phyloP scores from a whole-genome alignment of 2,888 invertebrate genomes.

The Caenorhabditis japonica region DNA sequence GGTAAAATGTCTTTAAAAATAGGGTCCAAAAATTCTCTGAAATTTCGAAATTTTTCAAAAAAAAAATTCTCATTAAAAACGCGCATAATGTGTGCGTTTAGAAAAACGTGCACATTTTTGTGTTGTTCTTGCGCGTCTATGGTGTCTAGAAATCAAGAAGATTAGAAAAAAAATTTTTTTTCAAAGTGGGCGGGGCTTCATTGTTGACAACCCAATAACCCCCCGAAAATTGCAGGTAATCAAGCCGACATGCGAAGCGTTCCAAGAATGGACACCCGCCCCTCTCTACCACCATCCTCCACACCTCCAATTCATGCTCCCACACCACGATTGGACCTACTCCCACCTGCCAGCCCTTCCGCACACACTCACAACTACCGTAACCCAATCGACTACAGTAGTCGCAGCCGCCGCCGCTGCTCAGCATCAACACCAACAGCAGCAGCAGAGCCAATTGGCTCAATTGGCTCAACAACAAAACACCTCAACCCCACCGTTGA shows the following conservation, averaged over 20 bases:
- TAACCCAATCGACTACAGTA: slow-evolving; percentile 32
- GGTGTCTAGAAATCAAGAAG: too few species aligned
- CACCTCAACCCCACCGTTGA: slow-evolving; percentile 1
- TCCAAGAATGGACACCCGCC: slow-evolving; percentile 61
- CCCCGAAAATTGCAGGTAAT: slow-evolving; percentile 68
- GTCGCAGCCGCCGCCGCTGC: not conserved
- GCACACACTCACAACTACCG: slow-evolving; percentile 32
- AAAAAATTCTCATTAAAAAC: not conserved
- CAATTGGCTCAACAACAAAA: not conserved
- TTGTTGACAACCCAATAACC: not conserved
- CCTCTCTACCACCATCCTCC: slow-evolving; percentile 52
- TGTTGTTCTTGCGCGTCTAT: too few species aligned
- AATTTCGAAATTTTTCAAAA: not conserved
- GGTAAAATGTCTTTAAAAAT: too few species aligned
- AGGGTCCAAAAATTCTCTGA: too few species aligned
- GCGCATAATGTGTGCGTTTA: not conserved
- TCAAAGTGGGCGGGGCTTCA: too few species aligned
- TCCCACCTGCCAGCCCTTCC: slow-evolving; percentile 28
- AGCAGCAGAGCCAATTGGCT: not conserved
- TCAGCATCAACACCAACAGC: not conserved
- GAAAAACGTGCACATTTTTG: too few species aligned
- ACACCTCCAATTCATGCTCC: slow-evolving; percentile 54
- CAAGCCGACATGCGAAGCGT: slow-evolving; percentile 70
- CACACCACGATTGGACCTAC: slow-evolving; percentile 59
- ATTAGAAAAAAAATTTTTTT: too few species aligned